A percentile compares a stretch with the other conserved stretches of the same genome.
Conservation (phyloP, 2,888 invertebrate genomes). For the Ophraella communa region DNA sequence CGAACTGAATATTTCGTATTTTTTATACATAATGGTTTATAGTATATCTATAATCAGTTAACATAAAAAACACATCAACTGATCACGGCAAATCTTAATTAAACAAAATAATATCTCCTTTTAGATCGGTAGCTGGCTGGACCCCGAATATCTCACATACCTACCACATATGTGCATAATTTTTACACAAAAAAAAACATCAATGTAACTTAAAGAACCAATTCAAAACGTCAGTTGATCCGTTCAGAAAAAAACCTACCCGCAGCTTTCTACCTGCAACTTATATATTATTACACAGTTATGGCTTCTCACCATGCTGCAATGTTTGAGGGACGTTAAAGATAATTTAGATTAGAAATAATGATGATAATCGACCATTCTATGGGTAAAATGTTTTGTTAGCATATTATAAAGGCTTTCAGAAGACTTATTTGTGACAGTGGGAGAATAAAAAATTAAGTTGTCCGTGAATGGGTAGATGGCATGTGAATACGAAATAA, state of each 20-base stretch:
- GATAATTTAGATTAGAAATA: constrained; percentile 59
- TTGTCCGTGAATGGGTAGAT: constrained; percentile 40
- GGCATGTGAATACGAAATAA: constrained; percentile 40
- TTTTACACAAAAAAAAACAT: constrained; percentile 18
- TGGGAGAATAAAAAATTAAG: constrained; percentile 44
- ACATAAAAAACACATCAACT: not conserved
- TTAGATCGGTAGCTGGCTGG: not conserved
- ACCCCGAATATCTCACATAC: constrained; percentile 8
- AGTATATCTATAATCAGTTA: too few species aligned
- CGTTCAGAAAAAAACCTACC: constrained; percentile 30
- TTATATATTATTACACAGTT: constrained; percentile 31
- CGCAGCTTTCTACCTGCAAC: constrained; percentile 45
- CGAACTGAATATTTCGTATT: too few species aligned
- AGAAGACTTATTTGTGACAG: constrained; percentile 34
- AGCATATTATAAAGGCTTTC: constrained; percentile 40
- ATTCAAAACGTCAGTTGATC: constrained; percentile 31
- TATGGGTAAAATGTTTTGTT: constrained; percentile 47
- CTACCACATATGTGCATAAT: constrained; percentile 18
- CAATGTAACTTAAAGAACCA: constrained; percentile 30
- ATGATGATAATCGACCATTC: constrained; percentile 52
- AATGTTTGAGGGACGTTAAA: constrained; percentile 49
- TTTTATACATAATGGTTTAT: too few species aligned
- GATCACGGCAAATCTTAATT: not conserved
- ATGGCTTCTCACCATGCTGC: constrained; percentile 45
- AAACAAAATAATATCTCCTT: constrained; percentile 1